A percentile compares a stretch with the other conserved stretches of the same genome.
phyloP scores from a whole-genome alignment of 2,797 vertebrate species.

The Dermochelys coriacea region DNA sequence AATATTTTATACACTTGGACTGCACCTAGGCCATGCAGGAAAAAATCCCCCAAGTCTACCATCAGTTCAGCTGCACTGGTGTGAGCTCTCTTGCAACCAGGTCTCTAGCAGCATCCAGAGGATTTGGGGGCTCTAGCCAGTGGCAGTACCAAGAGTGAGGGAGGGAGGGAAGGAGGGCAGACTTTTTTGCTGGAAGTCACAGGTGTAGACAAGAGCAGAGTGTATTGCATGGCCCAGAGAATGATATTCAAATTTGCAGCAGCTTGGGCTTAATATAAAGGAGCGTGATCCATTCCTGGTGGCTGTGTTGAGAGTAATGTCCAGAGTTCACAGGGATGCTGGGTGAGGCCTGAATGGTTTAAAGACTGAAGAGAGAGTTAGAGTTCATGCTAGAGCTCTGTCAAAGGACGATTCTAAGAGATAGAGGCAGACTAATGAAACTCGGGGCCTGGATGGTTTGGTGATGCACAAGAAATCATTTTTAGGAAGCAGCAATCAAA shows the following conservation, averaged over 20 bases:
- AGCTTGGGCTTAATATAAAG: not conserved
- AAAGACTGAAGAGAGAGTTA: not conserved
- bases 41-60: too few species aligned
- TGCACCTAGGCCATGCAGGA: too few species aligned
- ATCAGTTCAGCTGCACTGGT: not conserved
- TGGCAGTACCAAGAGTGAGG: too few species aligned
- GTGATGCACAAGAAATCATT: not conserved
- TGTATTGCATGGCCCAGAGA: not conserved
- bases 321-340: not conserved
- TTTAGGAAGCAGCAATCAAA: not conserved
- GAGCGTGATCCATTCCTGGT: not conserved
- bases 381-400: not conserved
- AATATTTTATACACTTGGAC: too few species aligned
- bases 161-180: too few species aligned
- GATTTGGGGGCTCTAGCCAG: too few species aligned
- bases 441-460: not conserved
- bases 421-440: not conserved
- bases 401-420: not conserved
- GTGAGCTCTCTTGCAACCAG: fast-evolving
- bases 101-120: not conserved
- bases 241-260: not conserved
- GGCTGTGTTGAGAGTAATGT: not conserved
- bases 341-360: too few species aligned
- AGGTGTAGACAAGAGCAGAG: not conserved
- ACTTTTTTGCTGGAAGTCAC: not conserved